Percentiles rank a stretch among this genome's conserved stretches.
Evolutionary conservation across 2,113 vertebrate species (phyloP).

Genomic region (Petaurus breviceps): DNA sequence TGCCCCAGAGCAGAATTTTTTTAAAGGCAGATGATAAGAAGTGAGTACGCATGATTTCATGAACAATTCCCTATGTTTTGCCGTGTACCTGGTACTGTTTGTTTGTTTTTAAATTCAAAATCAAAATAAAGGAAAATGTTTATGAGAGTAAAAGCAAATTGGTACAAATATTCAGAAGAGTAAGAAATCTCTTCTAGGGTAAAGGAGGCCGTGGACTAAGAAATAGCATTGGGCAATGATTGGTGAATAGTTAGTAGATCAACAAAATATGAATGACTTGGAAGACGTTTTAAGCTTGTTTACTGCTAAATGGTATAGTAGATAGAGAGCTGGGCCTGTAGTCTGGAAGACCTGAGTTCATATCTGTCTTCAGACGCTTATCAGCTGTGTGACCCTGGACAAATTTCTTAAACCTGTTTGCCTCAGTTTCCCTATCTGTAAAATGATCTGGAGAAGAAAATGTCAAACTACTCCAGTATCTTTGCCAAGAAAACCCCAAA

Average conservation of each 20-base stretch:
- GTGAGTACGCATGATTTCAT: not conserved
- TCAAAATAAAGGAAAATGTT: not conserved
- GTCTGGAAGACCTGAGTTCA: not conserved
- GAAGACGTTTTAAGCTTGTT: conserved; percentile 70
- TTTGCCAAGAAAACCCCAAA: not conserved
- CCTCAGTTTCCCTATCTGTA: not conserved
- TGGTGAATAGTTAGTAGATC: conserved; percentile 73
- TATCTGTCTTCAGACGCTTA: not conserved
- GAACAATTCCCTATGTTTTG: not conserved
- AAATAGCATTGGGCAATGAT: conserved; percentile 17
- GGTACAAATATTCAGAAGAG: not conserved
- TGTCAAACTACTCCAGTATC: not conserved
- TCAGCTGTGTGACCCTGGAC: too few species aligned
- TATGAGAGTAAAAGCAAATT: not conserved
- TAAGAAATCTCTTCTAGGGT: not conserved
- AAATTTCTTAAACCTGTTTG: not conserved
- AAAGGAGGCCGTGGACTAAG: not conserved
- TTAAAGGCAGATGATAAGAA: not conserved
- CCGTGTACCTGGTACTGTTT: not conserved
- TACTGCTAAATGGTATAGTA: not conserved
- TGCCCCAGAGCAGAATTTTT: not conserved
- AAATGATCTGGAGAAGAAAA: not conserved
- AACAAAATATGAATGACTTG: conserved; percentile 75
- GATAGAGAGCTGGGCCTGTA: not conserved
- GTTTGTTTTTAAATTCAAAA: not conserved